phyloP scores from a whole-genome alignment of 2,797 vertebrate species.

The Liparis tanakae region DNA sequence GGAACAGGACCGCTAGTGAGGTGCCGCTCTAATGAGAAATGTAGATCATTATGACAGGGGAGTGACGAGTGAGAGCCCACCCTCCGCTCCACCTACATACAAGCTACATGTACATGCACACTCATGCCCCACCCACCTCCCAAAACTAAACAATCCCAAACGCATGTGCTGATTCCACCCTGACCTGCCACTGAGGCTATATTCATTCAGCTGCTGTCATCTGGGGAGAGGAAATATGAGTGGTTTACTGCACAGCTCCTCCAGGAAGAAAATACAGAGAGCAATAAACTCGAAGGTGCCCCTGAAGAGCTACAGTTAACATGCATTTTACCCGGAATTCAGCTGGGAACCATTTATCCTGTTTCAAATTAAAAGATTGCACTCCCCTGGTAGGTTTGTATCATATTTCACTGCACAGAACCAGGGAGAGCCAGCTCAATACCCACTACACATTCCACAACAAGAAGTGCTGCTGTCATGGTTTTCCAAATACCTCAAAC shows the following conservation, averaged over 20 bases:
- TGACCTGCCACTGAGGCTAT: slow-evolving; percentile 14
- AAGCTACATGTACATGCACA: slow-evolving; percentile 2
- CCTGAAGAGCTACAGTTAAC: slow-evolving; percentile 43
- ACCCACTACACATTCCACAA: slow-evolving; percentile 2
- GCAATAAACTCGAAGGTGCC: slow-evolving; percentile 53
- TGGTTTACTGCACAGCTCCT: slow-evolving; percentile 19
- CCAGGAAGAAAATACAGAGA: slow-evolving; percentile 25
- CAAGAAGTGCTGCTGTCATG: slow-evolving; percentile 10
- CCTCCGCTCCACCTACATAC: slow-evolving; percentile 1
- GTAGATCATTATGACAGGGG: slow-evolving; percentile 62
- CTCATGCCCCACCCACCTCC: slow-evolving; percentile 11
- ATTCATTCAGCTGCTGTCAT: slow-evolving; percentile 5
- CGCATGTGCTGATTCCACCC: slow-evolving; percentile 6
- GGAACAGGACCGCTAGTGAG: slow-evolving; percentile 58
- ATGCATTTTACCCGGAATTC: slow-evolving; percentile 52
- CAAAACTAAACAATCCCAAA: background rate
- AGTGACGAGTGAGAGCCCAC: slow-evolving; percentile 28
- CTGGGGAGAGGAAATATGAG: background rate
- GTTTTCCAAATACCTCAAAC: slow-evolving; percentile 14
- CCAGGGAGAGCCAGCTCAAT: slow-evolving; percentile 30
- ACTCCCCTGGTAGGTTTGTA: slow-evolving; percentile 45
- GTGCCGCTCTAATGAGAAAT: slow-evolving; percentile 60
- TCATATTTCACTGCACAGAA: slow-evolving; percentile 55
- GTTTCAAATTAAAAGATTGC: slow-evolving; percentile 56
- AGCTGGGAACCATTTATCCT: slow-evolving; percentile 39